A percentile compares a stretch with the other conserved stretches of the same genome.
Conservation (phyloP, 2,888 invertebrate genomes). For the Ophion obscuratus region DNA sequence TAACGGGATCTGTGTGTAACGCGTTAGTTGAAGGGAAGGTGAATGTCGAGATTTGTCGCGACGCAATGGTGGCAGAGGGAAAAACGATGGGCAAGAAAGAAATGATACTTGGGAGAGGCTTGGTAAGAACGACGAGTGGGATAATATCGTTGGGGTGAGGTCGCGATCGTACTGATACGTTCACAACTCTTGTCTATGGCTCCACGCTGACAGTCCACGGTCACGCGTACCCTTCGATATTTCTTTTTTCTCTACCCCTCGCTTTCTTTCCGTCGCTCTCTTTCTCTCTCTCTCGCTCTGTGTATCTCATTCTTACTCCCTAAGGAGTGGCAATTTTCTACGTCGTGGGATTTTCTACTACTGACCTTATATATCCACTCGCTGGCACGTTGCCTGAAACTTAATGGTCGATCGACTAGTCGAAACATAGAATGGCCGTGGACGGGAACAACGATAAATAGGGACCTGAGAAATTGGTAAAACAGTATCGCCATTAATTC, state of each 20-base stretch:
- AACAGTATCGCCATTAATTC: neutral
- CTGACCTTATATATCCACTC: constrained; percentile 82
- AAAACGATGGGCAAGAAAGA: constrained; percentile 19
- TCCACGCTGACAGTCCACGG: constrained; percentile 66
- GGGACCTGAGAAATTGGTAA: constrained; percentile 40
- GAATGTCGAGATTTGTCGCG: constrained; percentile 44
- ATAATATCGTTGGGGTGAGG: constrained; percentile 64
- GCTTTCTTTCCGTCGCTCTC: constrained; percentile 10
- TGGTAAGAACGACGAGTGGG: constrained; percentile 43
- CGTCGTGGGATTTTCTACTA: constrained; percentile 59
- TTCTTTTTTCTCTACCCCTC: constrained; percentile 10
- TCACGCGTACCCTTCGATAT: constrained; percentile 60
- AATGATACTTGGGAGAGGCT: constrained; percentile 56
- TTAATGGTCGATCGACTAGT: constrained; percentile 77
- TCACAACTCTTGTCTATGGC: constrained; percentile 71
- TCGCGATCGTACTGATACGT: constrained; percentile 46
- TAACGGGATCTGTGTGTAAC: constrained; percentile 8
- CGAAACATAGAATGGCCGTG: constrained; percentile 81
- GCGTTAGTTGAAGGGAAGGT: constrained; percentile 6
- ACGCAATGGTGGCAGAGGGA: neutral
- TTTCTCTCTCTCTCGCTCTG: constrained; percentile 15
- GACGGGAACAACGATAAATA: constrained; percentile 49
- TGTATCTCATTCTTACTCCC: constrained; percentile 13
- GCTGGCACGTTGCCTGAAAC: constrained; percentile 78
- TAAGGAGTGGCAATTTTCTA: constrained; percentile 23